A percentile compares a stretch with the other conserved stretches of the same genome.
Evolutionary conservation across 1,140 invertebrate genomes (phyloP).

Genomic region (Aphidius ervi): DNA sequence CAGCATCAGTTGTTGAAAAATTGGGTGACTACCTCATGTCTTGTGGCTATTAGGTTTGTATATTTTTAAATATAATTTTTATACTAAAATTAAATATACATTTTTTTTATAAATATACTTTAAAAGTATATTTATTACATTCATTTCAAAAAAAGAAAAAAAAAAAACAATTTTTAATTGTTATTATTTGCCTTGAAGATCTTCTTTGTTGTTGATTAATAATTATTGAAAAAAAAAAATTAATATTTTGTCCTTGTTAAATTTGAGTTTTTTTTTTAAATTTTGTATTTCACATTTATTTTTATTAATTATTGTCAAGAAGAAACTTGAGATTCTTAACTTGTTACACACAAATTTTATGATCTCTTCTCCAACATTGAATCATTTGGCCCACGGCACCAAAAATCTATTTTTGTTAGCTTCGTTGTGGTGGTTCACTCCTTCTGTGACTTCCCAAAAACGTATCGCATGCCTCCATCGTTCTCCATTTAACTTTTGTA

Average conservation of each 20-base stretch:
- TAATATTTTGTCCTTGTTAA: neutral
- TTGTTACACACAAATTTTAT: conserved; percentile 2
- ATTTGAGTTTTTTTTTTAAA: too few species aligned
- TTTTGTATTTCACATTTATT: neutral
- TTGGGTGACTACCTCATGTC: conserved; percentile 91
- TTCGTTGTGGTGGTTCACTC: neutral
- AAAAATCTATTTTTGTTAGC: conserved; percentile 21
- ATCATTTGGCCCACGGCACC: conserved; percentile 16
- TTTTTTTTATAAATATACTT: neutral
- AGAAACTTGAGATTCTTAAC: too few species aligned
- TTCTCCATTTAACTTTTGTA: conserved; percentile 10
- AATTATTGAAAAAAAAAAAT: neutral
- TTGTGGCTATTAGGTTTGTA: conserved; percentile 81
- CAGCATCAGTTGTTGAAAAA: conserved; percentile 90
- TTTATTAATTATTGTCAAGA: neutral
- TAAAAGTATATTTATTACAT: too few species aligned
- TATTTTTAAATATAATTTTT: conserved; percentile 1
- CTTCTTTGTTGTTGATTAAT: too few species aligned
- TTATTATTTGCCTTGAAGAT: too few species aligned
- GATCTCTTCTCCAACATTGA: conserved; percentile 17
- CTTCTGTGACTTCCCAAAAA: conserved; percentile 17
- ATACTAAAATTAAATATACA: neutral
- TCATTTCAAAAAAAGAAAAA: too few species aligned
- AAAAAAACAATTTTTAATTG: too few species aligned
- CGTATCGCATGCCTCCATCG: conserved; percentile 11